Base-by-base conservation (phyloP, 2,113 vertebrate genomes). In the Chinchilla lanigera region DNA sequence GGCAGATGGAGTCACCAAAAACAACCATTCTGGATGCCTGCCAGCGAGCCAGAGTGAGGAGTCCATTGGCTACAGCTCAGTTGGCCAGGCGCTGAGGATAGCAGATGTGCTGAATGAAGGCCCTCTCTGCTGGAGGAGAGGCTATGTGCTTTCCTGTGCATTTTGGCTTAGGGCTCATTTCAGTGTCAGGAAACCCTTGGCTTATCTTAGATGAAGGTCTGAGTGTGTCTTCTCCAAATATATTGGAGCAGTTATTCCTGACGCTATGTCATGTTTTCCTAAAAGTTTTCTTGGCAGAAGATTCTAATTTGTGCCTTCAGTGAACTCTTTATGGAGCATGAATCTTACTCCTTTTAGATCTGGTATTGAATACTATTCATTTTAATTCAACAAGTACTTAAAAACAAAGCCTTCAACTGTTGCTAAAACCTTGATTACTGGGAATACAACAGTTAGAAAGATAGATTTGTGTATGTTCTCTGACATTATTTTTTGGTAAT, bases 381-480 rank as follows among this genome's bases (percentile, higher is more conserved):
- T 93, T 84, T 86, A 93, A 85, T 78, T 61, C 30, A 84, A 83
- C 44, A 96, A 73, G 60, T 56, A 38, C 30, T 84, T 56, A 78
- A 85, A 33, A 86, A 75, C 4, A 13, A 75, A 75, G 38, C 38
- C 38, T 75, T 22, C 38, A 4, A 38, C 24, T 24, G 22, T 75
- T 44, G 22, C 22, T 75, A 44, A 44, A 73, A 71, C 3, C 50
- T 83, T 33, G 38, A 7, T 56, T 90, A 63, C 80, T 92, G 63
- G 17, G 24, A 63, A 88, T 88, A 44, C 6, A 86, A 75, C 73
- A 80, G 28, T 77, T 44, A 89, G 56, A 20, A 83, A 91, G 41
- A 91, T 4, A 93, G 58, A 88, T 28, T 60, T 56, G 0, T 1
- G 20, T 81, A 35, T 77, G 24, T 73, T 92, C 22, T 94, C 75